A percentile compares a stretch with the other conserved stretches of the same genome.
Conservation (phyloP, 2,113 vertebrate genomes). For the Marmota monax region DNA sequence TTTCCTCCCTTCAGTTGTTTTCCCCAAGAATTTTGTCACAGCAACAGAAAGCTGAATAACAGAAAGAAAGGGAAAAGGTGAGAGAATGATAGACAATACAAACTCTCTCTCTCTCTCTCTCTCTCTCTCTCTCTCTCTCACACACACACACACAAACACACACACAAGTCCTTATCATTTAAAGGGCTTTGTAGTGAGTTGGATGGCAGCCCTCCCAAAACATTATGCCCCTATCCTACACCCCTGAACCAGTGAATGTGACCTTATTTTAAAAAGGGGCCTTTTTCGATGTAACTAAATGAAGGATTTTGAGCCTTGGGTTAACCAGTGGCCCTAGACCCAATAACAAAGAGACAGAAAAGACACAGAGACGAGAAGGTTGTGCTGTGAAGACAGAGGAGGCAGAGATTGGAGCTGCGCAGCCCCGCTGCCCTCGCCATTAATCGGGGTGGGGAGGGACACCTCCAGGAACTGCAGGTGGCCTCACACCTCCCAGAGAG, state of each 20-base stretch:
- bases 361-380: neutral
- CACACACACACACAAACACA: too few species aligned
- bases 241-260: neutral
- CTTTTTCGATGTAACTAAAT: neutral
- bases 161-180: neutral
- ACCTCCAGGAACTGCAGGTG: neutral
- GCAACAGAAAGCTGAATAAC: neutral
- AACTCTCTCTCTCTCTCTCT: too few species aligned
- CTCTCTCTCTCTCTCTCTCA: too few species aligned
- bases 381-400: accelerated
- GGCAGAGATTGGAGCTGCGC: neutral
- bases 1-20: neutral
- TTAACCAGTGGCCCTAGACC: neutral
- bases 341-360: neutral
- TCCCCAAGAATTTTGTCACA: neutral
- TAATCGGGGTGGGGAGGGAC: too few species aligned
- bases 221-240: neutral
- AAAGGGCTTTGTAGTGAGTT: neutral
- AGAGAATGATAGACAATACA: neutral
- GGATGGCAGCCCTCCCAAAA: neutral
- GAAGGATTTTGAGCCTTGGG: neutral
- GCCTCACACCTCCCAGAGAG: neutral
- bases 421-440: too few species aligned
- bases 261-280: neutral
- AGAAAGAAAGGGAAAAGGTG: too few species aligned